A percentile compares a stretch with the other conserved stretches of the same genome.
Conservation (phyloP, 2,888 invertebrate species). For the Meteorus cinctellus region DNA sequence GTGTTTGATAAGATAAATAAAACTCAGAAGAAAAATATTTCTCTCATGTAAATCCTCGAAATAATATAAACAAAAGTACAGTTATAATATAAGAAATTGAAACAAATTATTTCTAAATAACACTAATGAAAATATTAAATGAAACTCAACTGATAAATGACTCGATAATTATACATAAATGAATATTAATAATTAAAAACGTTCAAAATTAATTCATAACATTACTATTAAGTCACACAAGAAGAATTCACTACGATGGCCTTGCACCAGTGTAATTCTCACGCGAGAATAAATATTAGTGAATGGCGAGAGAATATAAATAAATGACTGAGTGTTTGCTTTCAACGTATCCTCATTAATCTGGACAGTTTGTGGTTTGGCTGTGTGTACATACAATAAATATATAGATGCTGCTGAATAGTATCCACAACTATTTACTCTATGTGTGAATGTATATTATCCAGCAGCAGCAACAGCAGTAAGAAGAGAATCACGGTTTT, state of each 20-base stretch:
- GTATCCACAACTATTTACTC: too few species aligned
- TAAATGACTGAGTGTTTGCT: constrained; percentile 12
- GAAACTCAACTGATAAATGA: not conserved
- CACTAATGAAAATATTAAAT: not conserved
- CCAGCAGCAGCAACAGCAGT: constrained; percentile 31
- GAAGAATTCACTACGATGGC: constrained; percentile 18
- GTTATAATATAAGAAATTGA: too few species aligned
- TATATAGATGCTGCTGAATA: too few species aligned
- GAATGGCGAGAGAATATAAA: constrained; percentile 26
- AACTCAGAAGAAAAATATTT: too few species aligned
- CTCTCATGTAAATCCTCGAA: too few species aligned
- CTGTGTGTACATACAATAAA: not conserved
- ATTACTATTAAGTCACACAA: constrained; percentile 18
- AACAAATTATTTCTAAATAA: not conserved
- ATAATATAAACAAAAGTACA: not conserved
- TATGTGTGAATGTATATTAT: not conserved
- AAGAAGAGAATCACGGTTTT: constrained; percentile 55
- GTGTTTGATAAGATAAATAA: too few species aligned
- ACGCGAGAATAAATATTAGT: constrained; percentile 36
- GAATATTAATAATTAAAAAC: not conserved
- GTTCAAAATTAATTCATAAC: constrained; percentile 10
- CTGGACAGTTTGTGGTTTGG: constrained; percentile 33
- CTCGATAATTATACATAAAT: not conserved
- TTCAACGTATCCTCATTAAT: constrained; percentile 36
- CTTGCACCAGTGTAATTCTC: constrained; percentile 34